Conservation (phyloP, 1,140 invertebrate species). For the Diorhabda carinulata region DNA sequence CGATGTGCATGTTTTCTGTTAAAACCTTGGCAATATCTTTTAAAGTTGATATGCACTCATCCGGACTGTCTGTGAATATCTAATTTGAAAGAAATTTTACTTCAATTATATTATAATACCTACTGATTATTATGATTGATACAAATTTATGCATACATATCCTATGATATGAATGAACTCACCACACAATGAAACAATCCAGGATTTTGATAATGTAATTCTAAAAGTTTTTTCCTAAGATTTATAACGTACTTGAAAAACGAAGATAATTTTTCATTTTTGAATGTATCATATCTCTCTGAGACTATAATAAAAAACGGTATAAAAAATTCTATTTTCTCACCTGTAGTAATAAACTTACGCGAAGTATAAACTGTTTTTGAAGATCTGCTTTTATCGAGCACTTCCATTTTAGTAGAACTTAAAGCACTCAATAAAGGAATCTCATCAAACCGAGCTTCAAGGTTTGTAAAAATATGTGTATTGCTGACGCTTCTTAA, state of each 20-base stretch:
- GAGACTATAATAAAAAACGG: not conserved
- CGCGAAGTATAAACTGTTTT: not conserved
- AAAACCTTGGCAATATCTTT: not conserved
- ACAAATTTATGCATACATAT: not conserved
- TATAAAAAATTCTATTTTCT: not conserved
- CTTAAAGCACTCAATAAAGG: conserved; percentile 5
- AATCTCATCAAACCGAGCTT: not conserved
- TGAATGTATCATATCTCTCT: not conserved
- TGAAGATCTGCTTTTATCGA: not conserved
- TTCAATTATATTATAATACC: not conserved
- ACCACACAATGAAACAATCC: conserved; percentile 30
- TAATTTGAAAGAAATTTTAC: not conserved
- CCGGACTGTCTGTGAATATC: not conserved
- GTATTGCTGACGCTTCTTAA: conserved; percentile 5
- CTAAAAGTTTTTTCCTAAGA: conserved; percentile 20
- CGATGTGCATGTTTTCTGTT: too few relatives aligned
- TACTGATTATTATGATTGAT: not conserved
- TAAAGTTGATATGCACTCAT: not conserved
- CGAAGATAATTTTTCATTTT: not conserved
- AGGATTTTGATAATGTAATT: conserved; percentile 26
- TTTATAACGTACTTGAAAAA: conserved; percentile 10
- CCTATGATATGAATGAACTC: not conserved
- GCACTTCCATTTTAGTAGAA: not conserved
- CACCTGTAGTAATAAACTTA: not conserved
- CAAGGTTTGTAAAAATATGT: not conserved